Base-by-base conservation (phyloP, 1,140 invertebrate species). In the Stegodyphus dumicola region DNA sequence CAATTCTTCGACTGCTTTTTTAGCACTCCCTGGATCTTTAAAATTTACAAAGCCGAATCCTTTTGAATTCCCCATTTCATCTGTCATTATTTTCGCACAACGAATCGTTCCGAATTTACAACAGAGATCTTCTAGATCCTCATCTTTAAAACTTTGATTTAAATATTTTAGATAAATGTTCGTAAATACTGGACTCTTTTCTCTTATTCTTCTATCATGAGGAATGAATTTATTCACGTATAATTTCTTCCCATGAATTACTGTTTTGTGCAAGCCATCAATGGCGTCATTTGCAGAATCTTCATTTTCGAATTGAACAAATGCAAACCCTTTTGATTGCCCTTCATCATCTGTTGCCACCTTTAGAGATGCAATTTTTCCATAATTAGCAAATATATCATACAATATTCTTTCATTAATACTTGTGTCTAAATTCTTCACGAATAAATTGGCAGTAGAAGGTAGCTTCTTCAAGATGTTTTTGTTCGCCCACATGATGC, bases 401-500 rank as follows among this genome's bases (percentile, higher is more conserved):
- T 98, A 99, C 94, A 99, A 97, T 76, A 97, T 96, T 91, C 99
- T 99, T 93, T 99, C 99, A 92, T 99, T 98, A 91, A 99, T 99
- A 86, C 94, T 94, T 91, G 97, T 98, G 90, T 99, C 98, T 90
- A 99, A 92, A 91, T 99, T 99, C 92, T 99, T 99, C 89, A 99
- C 99, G 91, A 99, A 99, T 77, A 99, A 97, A 92, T 99, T 99
- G 76, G 98, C 98, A 10, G 17, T 6, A 11, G 53, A 5, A 51
- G 76, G 86, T 97, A 99, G 91, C 98, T 97, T 88, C 98, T 94
- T 71, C 99, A 93, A 11, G 98, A 98, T 64, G 98, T 98, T 93
- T 99, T 98, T 90, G 98, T 94, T 92, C 99, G 97, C 99, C 98
- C 98, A 99, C 98, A 99, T 99, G 89, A 99, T 99, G 90, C 98